A percentile compares a stretch with the other conserved stretches of the same genome.
These are phyloP conservation scores for Schizopygopsis pylzovi DNA, from an alignment of 2,797 vertebrate species.

Conservation along the genomic window DNA sequence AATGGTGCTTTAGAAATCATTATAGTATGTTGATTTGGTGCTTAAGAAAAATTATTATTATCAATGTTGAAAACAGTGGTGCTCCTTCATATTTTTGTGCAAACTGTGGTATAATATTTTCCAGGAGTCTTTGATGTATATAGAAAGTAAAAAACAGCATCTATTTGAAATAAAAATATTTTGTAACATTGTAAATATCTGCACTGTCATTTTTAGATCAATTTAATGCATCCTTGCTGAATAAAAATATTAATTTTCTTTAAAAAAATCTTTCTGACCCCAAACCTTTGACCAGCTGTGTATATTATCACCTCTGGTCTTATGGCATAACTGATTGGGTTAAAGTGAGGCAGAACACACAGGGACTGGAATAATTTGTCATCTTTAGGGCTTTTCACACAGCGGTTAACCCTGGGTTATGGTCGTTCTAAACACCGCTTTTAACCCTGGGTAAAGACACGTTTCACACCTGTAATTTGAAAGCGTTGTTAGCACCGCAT, in stretches of 20 bases:
- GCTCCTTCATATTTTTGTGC: not conserved
- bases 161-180: not conserved
- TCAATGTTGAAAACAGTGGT: not conserved
- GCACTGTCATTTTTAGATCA: not conserved
- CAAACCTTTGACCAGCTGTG: not conserved
- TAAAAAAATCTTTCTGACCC: not conserved
- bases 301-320: not conserved
- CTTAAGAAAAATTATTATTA: not conserved
- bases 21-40: not conserved
- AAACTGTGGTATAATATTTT: not conserved
- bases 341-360: not conserved
- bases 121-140: not conserved
- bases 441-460: too few species aligned
- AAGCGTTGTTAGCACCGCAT: too few species aligned
- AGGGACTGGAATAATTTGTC: not conserved
- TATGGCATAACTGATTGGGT: not conserved
- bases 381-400: not conserved
- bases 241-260: slow-evolving; percentile 1
- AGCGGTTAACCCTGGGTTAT: too few species aligned
- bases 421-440: too few species aligned
- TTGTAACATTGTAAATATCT: not conserved
- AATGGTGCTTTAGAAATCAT: not conserved
- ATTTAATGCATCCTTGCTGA: not conserved
- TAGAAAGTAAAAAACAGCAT: not conserved
- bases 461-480: too few species aligned